Conservation (phyloP, 2,113 vertebrate genomes). For the Acrocephalus kingi region DNA sequence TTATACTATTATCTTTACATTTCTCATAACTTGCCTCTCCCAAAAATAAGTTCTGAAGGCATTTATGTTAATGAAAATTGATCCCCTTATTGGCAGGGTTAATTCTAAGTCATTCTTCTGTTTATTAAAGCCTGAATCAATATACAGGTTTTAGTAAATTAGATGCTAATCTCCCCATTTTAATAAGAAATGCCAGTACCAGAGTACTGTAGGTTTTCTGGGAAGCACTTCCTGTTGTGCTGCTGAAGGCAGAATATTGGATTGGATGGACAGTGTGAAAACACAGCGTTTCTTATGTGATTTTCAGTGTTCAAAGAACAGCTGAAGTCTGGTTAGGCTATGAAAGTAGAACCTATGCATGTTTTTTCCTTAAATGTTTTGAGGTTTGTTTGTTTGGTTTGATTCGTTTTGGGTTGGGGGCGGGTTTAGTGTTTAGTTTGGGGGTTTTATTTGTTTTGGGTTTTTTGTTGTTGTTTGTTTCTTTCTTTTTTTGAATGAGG, state of each 20-base stretch:
- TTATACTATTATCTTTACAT: neutral
- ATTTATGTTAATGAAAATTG: neutral
- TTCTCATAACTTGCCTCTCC: neutral
- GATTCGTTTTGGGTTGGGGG: fast-evolving
- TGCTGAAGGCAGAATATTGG: neutral
- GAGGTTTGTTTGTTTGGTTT: neutral
- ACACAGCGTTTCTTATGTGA: neutral
- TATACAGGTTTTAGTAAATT: neutral
- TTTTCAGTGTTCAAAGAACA: neutral
- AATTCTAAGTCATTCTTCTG: neutral
- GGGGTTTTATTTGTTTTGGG: neutral
- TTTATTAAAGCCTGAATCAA: neutral
- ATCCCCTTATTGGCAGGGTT: neutral
- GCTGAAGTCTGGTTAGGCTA: neutral
- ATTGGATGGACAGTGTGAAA: neutral
- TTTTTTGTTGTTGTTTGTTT: neutral
- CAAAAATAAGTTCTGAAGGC: neutral
- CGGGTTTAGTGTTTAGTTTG: neutral
- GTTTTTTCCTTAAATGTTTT: neutral
- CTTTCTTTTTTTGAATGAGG: neutral
- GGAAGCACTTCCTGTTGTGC: neutral
- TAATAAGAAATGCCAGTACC: neutral
- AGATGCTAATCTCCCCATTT: neutral
- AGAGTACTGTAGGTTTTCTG: neutral
- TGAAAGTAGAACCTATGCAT: neutral